phyloP scores from a whole-genome alignment of 2,797 vertebrate genomes.

The Crenichthys baileyi region DNA sequence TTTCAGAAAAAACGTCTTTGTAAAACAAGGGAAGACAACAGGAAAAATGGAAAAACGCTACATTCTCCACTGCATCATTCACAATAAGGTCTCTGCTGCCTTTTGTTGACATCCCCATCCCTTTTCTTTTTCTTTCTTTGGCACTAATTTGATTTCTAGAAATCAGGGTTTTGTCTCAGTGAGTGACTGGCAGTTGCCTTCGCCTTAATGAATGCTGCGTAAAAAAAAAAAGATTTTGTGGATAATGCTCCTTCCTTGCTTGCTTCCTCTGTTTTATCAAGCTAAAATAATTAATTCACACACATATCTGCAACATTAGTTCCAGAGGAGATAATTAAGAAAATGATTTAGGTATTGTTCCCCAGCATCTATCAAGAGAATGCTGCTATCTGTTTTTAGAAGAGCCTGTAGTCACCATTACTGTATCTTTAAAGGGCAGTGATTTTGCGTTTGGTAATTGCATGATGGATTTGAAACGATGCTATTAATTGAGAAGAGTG shows the following conservation, averaged over 20 bases:
- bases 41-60: constrained; percentile 55
- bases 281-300: constrained; percentile 80
- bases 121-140: constrained; percentile 66
- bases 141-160: constrained; percentile 78
- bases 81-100: constrained; percentile 71
- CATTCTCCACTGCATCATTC: constrained; percentile 52
- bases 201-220: constrained; percentile 74
- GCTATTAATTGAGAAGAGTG: constrained; percentile 75
- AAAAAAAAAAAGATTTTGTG: constrained; percentile 58
- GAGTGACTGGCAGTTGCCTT: constrained; percentile 77
- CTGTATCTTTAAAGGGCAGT: constrained; percentile 78
- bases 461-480: constrained; percentile 75
- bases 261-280: constrained; percentile 65
- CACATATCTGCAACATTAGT: constrained; percentile 79
- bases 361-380: constrained; percentile 68
- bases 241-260: constrained; percentile 67
- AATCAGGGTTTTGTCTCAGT: constrained; percentile 79
- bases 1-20: constrained; percentile 16
- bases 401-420: constrained; percentile 73
- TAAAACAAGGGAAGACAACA: constrained; percentile 8
- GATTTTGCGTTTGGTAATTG: constrained; percentile 75
- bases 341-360: constrained; percentile 78
- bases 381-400: constrained; percentile 69
- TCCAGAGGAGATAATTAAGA: constrained; percentile 79
- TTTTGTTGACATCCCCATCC: constrained; percentile 76